Conservation (phyloP, 2,113 vertebrate species). For the Naja naja region DNA sequence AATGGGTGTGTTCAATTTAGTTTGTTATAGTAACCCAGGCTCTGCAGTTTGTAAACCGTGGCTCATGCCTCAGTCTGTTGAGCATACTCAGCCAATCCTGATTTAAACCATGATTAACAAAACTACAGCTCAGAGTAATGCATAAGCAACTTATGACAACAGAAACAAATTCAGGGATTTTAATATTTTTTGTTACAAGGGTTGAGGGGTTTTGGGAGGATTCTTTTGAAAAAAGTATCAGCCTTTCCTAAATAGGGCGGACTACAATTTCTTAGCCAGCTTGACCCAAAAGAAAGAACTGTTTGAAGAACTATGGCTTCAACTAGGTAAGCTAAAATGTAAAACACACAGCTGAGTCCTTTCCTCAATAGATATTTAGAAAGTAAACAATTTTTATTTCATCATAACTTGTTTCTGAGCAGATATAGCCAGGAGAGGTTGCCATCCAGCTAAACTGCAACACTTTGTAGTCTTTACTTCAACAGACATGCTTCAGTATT, state of each 20-base stretch:
- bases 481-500: not conserved
- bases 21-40: not conserved
- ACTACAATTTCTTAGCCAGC: not conserved
- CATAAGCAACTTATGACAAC: slow-evolving; percentile 48
- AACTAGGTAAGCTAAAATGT: slow-evolving; percentile 32
- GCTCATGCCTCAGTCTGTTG: not conserved
- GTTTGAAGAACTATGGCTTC: slow-evolving; percentile 44
- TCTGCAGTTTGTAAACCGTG: not conserved
- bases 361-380: not conserved
- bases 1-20: not conserved
- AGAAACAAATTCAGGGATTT: slow-evolving; percentile 33
- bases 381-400: not conserved
- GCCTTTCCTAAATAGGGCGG: not conserved
- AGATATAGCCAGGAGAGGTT: not conserved
- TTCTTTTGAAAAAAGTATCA: not conserved
- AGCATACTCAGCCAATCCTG: not conserved
- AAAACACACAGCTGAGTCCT: not conserved
- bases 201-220: slow-evolving; percentile 35
- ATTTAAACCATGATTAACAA: not conserved
- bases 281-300: not conserved
- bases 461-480: not conserved
- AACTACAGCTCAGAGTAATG: not conserved
- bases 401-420: not conserved
- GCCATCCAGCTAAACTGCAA: not conserved
- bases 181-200: slow-evolving; percentile 37